Percentiles rank a stretch among this genome's conserved stretches.
Conservation (phyloP, 2,113 vertebrate species). For the Empidonax traillii region DNA sequence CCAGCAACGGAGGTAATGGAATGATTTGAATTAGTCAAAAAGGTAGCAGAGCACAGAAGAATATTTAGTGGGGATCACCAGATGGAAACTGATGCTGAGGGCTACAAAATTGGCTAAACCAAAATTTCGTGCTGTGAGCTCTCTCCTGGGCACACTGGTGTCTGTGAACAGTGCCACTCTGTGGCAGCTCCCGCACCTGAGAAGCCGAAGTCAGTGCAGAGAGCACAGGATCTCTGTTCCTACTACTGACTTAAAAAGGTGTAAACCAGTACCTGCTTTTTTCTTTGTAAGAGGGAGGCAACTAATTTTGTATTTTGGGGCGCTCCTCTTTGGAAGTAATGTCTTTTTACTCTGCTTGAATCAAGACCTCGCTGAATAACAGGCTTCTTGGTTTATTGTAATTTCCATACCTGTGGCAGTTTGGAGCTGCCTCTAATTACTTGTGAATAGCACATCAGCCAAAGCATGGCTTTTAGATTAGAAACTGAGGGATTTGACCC, state of each 20-base stretch:
- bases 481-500: not conserved
- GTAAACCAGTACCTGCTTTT: not conserved
- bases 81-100: not conserved
- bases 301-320: not conserved
- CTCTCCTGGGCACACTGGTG: not conserved
- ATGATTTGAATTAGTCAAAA: not conserved
- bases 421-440: not conserved
- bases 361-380: not conserved
- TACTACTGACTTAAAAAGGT: rapidly evolving
- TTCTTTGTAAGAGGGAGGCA: not conserved
- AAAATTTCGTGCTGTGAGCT: not conserved
- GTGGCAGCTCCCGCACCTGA: not conserved
- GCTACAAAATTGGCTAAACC: not conserved
- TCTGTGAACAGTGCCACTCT: not conserved
- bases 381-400: not conserved
- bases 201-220: not conserved
- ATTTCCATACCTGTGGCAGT: not conserved
- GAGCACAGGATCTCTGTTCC: not conserved
- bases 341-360: not conserved
- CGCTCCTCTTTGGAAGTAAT: not conserved
- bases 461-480: not conserved
- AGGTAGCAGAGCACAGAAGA: not conserved
- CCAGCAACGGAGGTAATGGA: not conserved
- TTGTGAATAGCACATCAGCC: not conserved
- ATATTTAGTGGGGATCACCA: not conserved